Conservation (phyloP, 2,113 vertebrate species). For the Sebastes schlegelii region DNA sequence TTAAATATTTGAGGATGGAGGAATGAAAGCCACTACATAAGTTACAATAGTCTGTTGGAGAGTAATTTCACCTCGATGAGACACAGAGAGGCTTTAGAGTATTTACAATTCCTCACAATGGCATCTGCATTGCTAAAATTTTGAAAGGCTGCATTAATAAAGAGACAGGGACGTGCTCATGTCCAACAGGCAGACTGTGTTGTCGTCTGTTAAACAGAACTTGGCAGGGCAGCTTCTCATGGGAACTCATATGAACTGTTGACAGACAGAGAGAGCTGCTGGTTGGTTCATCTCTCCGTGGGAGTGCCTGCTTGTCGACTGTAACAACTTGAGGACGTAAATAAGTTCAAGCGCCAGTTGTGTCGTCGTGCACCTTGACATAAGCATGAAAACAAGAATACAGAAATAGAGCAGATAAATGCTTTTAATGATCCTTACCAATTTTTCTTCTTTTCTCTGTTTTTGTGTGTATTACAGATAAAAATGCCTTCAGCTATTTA, state of each 20-base stretch:
- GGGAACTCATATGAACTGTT: constrained; percentile 19
- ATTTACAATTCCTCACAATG: constrained; percentile 1
- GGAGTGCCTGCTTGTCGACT: background rate
- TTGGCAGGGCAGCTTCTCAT: constrained; percentile 16
- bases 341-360: background rate
- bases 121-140: background rate
- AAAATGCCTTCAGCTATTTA: background rate
- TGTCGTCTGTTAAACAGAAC: constrained; percentile 29
- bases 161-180: background rate
- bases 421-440: background rate
- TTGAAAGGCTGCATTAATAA: constrained; percentile 33
- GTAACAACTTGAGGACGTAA: background rate
- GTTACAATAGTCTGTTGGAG: background rate
- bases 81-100: background rate
- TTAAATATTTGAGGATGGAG: constrained; percentile 12
- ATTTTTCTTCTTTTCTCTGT: background rate
- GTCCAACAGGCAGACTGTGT: background rate
- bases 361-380: constrained; percentile 14
- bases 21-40: background rate
- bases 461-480: background rate
- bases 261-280: background rate
- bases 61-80: background rate
- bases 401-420: background rate
- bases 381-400: background rate
- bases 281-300: background rate